A percentile compares a stretch with the other conserved stretches of the same genome.
These are phyloP conservation scores for fruit fly (Drosophila melanogaster) DNA, from an alignment of 1,140 invertebrate species.

Conservation along the genomic window DNA sequence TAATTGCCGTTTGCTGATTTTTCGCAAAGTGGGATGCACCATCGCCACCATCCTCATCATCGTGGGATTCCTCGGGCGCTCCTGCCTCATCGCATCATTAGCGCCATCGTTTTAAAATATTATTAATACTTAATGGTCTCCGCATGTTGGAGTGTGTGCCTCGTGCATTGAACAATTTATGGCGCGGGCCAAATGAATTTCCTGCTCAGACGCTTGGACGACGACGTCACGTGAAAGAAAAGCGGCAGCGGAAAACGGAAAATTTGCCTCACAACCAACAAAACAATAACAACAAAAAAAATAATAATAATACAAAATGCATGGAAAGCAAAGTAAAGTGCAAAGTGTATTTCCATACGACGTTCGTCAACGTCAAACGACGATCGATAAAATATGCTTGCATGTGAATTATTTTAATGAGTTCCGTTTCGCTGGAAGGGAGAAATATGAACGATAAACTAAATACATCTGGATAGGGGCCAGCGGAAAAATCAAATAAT, in stretches of 20 bases:
- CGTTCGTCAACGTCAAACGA: conserved; percentile 77
- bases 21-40: conserved; percentile 32
- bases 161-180: conserved; percentile 62
- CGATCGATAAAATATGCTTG: conserved; percentile 80
- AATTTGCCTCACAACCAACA: conserved; percentile 68
- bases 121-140: conserved; percentile 79
- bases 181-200: conserved; percentile 77
- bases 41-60: conserved; percentile 9
- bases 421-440: conserved; percentile 79
- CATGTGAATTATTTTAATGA: conserved; percentile 83
- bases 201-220: conserved; percentile 66
- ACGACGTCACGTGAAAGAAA: conserved; percentile 45
- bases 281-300: conserved; percentile 42
- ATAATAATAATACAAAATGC: conserved; percentile 46
- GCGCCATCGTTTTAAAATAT: conserved; percentile 78
- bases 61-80: conserved; percentile 24
- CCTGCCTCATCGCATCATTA: conserved; percentile 66
- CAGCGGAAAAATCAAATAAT: conserved; percentile 19
- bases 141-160: conserved; percentile 49
- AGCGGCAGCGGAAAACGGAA: conserved; percentile 70
- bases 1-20: conserved; percentile 64
- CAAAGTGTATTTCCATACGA: conserved; percentile 55
- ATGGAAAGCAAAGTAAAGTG: conserved; percentile 25
- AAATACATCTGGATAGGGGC: conserved; percentile 71
- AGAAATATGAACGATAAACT: conserved; percentile 81